phyloP scores from a whole-genome alignment of 2,888 invertebrate species.

The Himalopsyche anomala region DNA sequence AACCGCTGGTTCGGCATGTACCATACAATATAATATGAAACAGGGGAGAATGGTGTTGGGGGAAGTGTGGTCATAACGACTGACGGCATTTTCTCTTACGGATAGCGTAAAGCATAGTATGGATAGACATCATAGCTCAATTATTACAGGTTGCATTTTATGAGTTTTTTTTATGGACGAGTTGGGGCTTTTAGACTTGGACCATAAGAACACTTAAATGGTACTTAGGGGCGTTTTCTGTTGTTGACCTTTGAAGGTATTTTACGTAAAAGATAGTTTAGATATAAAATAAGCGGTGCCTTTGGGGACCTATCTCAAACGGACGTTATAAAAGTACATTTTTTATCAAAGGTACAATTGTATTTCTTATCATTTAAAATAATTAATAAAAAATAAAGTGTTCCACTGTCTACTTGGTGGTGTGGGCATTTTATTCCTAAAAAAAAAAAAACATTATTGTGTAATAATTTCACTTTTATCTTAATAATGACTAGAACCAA shows the following conservation, averaged over 20 bases:
- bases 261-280: background rate
- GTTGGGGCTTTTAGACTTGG: slow-evolving; percentile 21
- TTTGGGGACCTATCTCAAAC: background rate
- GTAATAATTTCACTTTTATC: too few relatives aligned
- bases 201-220: slow-evolving; percentile 26
- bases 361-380: too few relatives aligned
- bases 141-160: slow-evolving; percentile 3
- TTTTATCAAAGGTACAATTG: background rate
- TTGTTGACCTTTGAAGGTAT: background rate
- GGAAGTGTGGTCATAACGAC: slow-evolving; percentile 14
- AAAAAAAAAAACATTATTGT: too few relatives aligned
- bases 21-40: background rate
- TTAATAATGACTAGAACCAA: too few relatives aligned
- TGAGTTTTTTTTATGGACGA: slow-evolving; percentile 10
- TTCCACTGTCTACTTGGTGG: too few relatives aligned
- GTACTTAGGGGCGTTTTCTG: slow-evolving; percentile 11
- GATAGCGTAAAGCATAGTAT: background rate
- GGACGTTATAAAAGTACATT: too few relatives aligned
- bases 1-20: background rate
- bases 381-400: background rate
- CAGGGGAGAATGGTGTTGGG: slow-evolving; percentile 2
- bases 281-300: background rate
- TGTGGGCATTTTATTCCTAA: too few relatives aligned
- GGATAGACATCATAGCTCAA: slow-evolving; percentile 24
- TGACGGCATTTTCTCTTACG: background rate